Evolutionary conservation across 2,113 vertebrate genomes (phyloP), one percentile per base, ranked within the genome.

Genomic region (Lota lota): DNA sequence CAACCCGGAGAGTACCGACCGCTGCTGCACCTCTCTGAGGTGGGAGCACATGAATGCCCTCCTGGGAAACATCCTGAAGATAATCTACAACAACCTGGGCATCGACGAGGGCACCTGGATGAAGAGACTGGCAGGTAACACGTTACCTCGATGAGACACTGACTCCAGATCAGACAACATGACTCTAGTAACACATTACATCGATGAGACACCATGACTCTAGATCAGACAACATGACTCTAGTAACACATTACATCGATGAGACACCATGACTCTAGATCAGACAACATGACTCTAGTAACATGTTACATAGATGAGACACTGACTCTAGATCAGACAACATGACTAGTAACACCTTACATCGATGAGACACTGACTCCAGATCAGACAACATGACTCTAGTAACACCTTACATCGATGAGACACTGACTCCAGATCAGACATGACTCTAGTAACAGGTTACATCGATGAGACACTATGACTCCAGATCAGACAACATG

Each of bases 31-130:
- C 0, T 94, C 92, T 0, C 92, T 98, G 59, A 94, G 92, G 0
- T 96, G 95, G 0, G 94, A 97, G 58, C 95, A 99, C 81, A 98
- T 98, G 95, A 98, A 98, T 82, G 94, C 93, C 0, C 92, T 99
- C 3, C 92, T 99, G 66, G 97, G 96, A 6, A 99, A 98, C 78
- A 97, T 99, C 68, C 61, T 99, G 70, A 98, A 97, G 88, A 99
- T 99, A 77, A 99, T 99, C 78, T 96, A 96, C 77, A 98, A 98
- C 85, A 99, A 99, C 83, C 83, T 99, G 85, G 97, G 97, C 1
- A 95, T 98, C 15, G 96, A 98, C 11, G 97, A 98, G 70, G 97
- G 96, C 0, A 93, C 96, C 56, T 99, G 97, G 97, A 99, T 99
- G 97, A 99, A 99, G 80, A 91, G 95, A 74, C 84, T 99, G 24